Evolutionary conservation across 2,888 invertebrate genomes (phyloP), one percentile per base, ranked within the genome.

Genomic region (Bembecia ichneumoniformis): DNA sequence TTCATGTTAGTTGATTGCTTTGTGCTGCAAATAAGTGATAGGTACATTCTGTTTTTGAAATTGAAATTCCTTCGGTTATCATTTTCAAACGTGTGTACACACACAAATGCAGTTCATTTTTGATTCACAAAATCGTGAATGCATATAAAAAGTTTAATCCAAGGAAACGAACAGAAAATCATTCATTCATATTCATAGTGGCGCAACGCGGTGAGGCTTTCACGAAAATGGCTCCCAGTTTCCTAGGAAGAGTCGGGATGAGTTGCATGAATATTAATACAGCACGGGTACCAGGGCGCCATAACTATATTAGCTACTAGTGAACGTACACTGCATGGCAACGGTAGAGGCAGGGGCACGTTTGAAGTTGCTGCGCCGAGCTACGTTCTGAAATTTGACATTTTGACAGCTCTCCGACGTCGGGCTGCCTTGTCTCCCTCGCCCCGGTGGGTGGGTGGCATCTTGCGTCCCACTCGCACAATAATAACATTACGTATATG

Each of bases 351-450:
- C 84, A 75, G 80, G 77, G 79, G 83, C 84, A 82, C 86, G 84
- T 83, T 84, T 84, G 83, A 84, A 86, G 80, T 86, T 82, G 77
- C 69, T 63, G 77, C 79, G 82, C 82, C 77, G 77, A 46, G 46
- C 46, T 72, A 74, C 77, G 83, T 83, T 77, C 84, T 79, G 84
- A 87, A 87, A 88, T 88, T 88, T 88, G 87, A 88, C 87, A 81
- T 88, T 87, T 87, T 88, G 88, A 88, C 88, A 88, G 88, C 77
- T 81, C 84, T 79, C 84, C 86, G 84, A 83, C 84, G 83, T 75
- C 76, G 75, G 77, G 73, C 69, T 76, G 75, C 75, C 76, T 75
- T 68, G 68, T 72, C 64, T 68, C 68, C 71, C 56, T 74, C 66
- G 73, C 55, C 71, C 75, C 67, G 48, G 64, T 52, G 66, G 54